Base-by-base conservation (phyloP, 2,113 vertebrate species). In the Micromys minutus region DNA sequence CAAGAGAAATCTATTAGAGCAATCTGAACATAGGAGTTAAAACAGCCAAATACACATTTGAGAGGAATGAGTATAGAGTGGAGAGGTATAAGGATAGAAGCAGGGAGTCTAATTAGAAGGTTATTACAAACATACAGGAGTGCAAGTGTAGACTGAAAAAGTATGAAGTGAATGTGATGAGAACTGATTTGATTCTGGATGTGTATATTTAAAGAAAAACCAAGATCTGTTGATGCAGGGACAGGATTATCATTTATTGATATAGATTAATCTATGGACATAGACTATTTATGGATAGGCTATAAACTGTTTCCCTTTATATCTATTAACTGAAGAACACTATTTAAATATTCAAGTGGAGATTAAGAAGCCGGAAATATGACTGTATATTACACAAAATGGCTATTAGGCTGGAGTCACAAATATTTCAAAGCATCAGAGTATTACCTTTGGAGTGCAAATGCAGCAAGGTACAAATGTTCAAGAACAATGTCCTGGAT, bases 131-230 rank as follows among this genome's bases (percentile, higher is more conserved):
- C 42, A 95, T 76, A 4, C 47, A 79, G 55, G 13, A 91, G 39
- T 55, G 59, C 87, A 39, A 95, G 15, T 12, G 74, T 31, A 24
- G 57, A 79, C 8, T 1, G 16, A 87, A 59, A 59, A 75, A 12
- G 57, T 5, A 95, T 52, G 21, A 90, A 77, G 34, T 65, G 4
- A 55, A 90, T 24, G 24, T 39, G n/a, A 76, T 65, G 65, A 79
- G 59, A 92, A 69, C 10, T 47, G 26, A 13, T n/a, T 94, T 96
- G 83, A 22, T 74, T 93, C 69, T 84, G 55, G 36, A 29, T 80
- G 5, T 3, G 47, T 63, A 9, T 24, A 72, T 55, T 85, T 90
- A 42, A 91, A 91, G 34, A 26, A 96, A 90, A 96, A 36, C 0
- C 77, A 87, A 87, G 39, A 47, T 52, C n/a, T 93, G 59, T 5